A percentile compares a stretch with the other conserved stretches of the same genome.
Evolutionary conservation across 2,888 invertebrate genomes (phyloP).

Genomic region (Morinoia aosen): DNA sequence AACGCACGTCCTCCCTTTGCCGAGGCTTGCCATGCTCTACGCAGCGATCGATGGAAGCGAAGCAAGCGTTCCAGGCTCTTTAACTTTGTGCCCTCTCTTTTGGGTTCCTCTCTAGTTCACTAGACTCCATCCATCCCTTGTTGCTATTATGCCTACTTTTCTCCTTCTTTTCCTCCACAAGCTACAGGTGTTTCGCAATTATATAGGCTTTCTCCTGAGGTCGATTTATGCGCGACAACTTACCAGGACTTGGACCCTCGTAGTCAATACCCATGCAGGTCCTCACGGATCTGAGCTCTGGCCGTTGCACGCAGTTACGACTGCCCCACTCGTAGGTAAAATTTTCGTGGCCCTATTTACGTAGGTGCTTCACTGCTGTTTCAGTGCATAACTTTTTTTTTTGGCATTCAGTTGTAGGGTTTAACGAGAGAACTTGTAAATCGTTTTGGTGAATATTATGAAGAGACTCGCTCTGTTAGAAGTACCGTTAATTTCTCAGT

Average conservation of each 20-base stretch:
- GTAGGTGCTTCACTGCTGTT: background rate
- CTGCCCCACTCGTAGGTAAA: background rate
- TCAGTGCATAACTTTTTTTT: background rate
- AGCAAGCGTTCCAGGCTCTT: conserved; percentile 46
- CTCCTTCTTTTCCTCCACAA: background rate
- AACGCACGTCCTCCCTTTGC: background rate
- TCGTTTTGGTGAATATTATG: background rate
- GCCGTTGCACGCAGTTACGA: background rate
- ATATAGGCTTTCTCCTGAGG: background rate
- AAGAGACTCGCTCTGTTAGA: background rate
- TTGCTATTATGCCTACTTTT: conserved; percentile 11
- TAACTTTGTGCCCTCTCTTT: conserved; percentile 47
- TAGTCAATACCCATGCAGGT: background rate
- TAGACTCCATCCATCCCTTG: conserved; percentile 37
- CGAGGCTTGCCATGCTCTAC: background rate
- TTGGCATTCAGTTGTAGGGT: background rate
- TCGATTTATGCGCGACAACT: background rate
- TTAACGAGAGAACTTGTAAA: background rate
- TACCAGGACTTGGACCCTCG: background rate
- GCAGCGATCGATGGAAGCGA: conserved; percentile 37
- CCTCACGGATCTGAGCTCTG: background rate
- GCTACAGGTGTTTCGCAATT: conserved; percentile 39
- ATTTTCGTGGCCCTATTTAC: background rate
- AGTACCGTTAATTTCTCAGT: background rate
- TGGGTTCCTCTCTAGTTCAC: conserved; percentile 45